phyloP scores from a whole-genome alignment of 2,797 vertebrate genomes.

The Pelochelys cantorii region DNA sequence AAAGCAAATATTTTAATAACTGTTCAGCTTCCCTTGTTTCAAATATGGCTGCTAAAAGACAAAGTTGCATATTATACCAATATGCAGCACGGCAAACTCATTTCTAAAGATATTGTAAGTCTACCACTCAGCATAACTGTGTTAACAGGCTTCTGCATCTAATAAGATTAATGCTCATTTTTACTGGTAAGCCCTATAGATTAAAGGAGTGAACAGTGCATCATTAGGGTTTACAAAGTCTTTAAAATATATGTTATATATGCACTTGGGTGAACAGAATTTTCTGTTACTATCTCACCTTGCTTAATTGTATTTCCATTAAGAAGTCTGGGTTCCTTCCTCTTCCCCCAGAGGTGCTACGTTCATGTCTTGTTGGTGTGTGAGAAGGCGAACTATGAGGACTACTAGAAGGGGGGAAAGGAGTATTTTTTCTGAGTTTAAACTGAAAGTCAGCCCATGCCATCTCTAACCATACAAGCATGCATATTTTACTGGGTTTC shows the following conservation, averaged over 20 bases:
- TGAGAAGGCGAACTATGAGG: constrained; percentile 95
- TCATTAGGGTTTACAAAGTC: not conserved
- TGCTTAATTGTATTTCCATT: constrained; percentile 98
- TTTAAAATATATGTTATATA: not conserved
- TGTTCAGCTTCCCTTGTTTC: not conserved
- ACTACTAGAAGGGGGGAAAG: constrained; percentile 78
- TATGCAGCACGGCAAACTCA: not conserved
- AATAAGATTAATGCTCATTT: not conserved
- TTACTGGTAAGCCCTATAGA: not conserved
- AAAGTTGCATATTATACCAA: not conserved
- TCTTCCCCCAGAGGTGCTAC: constrained; percentile 85
- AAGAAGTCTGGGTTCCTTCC: constrained; percentile 94
- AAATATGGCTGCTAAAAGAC: not conserved
- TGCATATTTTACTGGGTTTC: not conserved
- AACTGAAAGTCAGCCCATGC: not conserved
- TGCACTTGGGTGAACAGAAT: not conserved
- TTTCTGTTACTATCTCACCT: constrained; percentile 80
- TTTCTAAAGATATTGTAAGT: not conserved
- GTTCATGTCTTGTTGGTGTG: constrained; percentile 90
- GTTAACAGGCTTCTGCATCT: not conserved
- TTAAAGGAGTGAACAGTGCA: not conserved
- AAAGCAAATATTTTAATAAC: not conserved
- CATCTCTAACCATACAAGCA: not conserved
- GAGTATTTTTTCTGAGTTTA: not conserved
- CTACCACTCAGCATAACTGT: not conserved